These are phyloP conservation scores for Meloidogyne floridensis DNA, from an alignment of 1,140 invertebrate species.

Conservation along the genomic window DNA sequence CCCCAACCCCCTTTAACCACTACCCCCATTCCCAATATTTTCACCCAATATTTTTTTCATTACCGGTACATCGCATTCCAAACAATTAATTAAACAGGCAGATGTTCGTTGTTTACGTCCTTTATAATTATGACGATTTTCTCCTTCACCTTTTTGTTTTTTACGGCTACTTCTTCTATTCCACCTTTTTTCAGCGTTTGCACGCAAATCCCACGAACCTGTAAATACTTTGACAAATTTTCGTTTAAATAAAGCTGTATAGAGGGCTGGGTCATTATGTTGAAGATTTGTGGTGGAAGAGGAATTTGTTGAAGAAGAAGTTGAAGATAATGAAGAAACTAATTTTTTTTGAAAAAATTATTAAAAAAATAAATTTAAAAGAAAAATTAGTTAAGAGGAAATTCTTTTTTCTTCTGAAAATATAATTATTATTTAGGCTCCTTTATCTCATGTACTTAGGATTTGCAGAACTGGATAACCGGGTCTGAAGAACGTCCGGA, in stretches of 20 bases:
- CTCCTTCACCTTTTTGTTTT: constrained; percentile 18
- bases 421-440: no score
- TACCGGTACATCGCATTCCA: constrained; percentile 30
- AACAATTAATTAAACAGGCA: constrained; percentile 31
- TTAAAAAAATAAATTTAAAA: not conserved
- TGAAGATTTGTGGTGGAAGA: constrained; percentile 12
- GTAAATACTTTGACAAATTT: constrained; percentile 43
- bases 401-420: not conserved
- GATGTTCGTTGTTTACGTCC: constrained; percentile 10
- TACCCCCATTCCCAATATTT: not conserved
- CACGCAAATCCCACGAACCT: constrained; percentile 24
- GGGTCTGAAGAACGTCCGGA: no score
- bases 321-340: constrained; percentile 6
- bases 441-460: no score
- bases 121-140: not conserved
- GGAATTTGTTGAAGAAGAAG: not conserved
- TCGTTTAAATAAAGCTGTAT: constrained; percentile 37
- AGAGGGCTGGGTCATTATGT: constrained; percentile 36
- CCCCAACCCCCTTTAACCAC: not conserved
- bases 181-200: constrained; percentile 14
- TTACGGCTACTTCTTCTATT: not conserved
- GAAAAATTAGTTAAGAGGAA: not conserved
- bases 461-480: no score
- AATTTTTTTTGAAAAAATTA: not conserved
- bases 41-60: not conserved